These are phyloP conservation scores for Trinorchestia longiramus DNA, from an alignment of 1,140 invertebrate genomes.

Conservation along the genomic window DNA sequence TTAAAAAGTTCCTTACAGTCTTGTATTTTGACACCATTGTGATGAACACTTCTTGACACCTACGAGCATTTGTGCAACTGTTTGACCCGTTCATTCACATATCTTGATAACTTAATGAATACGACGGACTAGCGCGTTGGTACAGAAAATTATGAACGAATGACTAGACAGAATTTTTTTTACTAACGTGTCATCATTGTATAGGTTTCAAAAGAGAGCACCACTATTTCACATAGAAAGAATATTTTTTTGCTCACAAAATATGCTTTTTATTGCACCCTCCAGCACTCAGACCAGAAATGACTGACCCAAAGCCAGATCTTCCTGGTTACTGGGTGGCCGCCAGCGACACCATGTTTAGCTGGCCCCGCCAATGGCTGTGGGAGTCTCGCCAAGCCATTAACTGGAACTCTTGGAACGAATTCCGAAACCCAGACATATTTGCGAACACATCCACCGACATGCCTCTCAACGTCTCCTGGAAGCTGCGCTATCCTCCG, in stretches of 20 bases:
- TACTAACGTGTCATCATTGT: too few species aligned
- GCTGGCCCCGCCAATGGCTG: slow-evolving; percentile 23
- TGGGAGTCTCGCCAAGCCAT: background rate
- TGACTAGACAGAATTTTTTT: too few species aligned
- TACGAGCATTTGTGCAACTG: too few species aligned
- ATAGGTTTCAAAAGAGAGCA: too few species aligned
- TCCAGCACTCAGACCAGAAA: background rate
- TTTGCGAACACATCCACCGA: background rate
- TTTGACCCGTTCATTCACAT: too few species aligned
- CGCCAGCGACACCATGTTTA: background rate
- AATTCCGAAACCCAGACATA: background rate
- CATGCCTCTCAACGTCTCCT: background rate
- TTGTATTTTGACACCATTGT: too few species aligned
- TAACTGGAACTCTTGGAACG: background rate
- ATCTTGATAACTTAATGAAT: too few species aligned
- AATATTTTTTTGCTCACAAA: background rate
- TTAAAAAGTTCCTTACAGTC: too few species aligned
- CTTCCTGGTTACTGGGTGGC: background rate
- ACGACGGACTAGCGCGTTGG: too few species aligned
- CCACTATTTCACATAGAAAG: too few species aligned
- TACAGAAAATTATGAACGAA: too few species aligned
- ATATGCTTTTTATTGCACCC: background rate
- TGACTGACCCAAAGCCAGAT: background rate
- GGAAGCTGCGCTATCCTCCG: background rate
- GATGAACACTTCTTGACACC: too few species aligned